Conservation (phyloP, 2,888 invertebrate genomes). For the Neoscelio sp. region DNA sequence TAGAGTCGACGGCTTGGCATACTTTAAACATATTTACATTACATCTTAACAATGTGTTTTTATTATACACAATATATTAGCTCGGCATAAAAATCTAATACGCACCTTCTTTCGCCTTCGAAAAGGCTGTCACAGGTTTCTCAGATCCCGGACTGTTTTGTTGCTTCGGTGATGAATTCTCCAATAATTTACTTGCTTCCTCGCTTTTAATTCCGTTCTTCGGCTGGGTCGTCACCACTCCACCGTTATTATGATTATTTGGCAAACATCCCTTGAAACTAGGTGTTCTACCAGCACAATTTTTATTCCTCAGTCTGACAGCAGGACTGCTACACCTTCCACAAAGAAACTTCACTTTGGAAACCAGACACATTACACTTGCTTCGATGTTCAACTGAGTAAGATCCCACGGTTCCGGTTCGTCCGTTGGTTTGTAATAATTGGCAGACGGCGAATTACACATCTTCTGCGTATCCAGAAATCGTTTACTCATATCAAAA, state of each 20-base stretch:
- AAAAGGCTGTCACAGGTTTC: slow-evolving; percentile 75
- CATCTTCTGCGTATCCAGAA: slow-evolving; percentile 84
- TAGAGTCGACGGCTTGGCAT: slow-evolving; percentile 84
- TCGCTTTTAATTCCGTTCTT: slow-evolving; percentile 76
- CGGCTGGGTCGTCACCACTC: slow-evolving; percentile 81
- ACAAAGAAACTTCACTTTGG: slow-evolving; percentile 92
- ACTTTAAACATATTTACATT: slow-evolving; percentile 73
- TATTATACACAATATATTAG: not conserved
- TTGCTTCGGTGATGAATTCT: slow-evolving; percentile 70
- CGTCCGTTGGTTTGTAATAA: slow-evolving; percentile 91
- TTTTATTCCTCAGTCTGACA: slow-evolving; percentile 86
- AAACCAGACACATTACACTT: slow-evolving; percentile 93
- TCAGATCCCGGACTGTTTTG: slow-evolving; percentile 71
- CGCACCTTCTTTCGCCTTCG: slow-evolving; percentile 82
- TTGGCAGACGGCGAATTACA: slow-evolving; percentile 90
- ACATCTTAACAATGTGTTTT: not conserved
- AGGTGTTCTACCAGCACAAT: slow-evolving; percentile 74
- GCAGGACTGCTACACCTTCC: slow-evolving; percentile 90
- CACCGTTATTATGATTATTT: slow-evolving; percentile 67
- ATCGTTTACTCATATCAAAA: slow-evolving; percentile 80
- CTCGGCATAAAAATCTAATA: no score
- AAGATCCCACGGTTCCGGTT: slow-evolving; percentile 93
- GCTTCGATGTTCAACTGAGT: slow-evolving; percentile 94
- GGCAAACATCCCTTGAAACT: slow-evolving; percentile 75
- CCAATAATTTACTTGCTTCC: slow-evolving; percentile 79